Evolutionary conservation across 2,797 vertebrate genomes (phyloP).

Genomic region (Paguma larvata): DNA sequence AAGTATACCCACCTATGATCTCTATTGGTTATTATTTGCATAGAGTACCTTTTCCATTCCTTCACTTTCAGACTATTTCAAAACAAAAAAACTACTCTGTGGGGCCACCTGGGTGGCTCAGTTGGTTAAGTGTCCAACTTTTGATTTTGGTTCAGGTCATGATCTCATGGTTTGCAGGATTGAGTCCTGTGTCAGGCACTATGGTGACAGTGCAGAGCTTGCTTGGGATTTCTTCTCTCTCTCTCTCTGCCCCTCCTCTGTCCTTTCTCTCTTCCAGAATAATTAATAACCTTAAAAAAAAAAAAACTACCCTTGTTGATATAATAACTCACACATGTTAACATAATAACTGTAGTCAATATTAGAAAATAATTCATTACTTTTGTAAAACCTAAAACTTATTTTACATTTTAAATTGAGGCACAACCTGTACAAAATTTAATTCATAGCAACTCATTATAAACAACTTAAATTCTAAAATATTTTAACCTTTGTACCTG

Average conservation of each 20-base stretch:
- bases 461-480: conserved; percentile 2
- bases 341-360: not conserved
- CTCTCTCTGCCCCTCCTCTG: no score
- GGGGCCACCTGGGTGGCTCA: no score
- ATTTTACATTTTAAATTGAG: not conserved
- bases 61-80: not conserved
- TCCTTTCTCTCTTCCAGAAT: no score
- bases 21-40: not conserved
- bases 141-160: no score
- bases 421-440: not conserved
- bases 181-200: no score
- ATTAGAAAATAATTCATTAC: not conserved
- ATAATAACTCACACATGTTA: not conserved
- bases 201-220: no score
- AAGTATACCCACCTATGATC: not conserved
- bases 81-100: not conserved
- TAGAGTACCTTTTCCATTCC: not conserved
- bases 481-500: not conserved
- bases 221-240: no score
- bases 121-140: no score
- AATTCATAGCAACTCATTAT: not conserved
- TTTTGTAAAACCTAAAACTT: not conserved
- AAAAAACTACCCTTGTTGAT: not conserved
- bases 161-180: no score
- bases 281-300: no score